Evolutionary conservation across 2,113 vertebrate species (phyloP).

Genomic region (Rhegmatorhina hoffmannsi): DNA sequence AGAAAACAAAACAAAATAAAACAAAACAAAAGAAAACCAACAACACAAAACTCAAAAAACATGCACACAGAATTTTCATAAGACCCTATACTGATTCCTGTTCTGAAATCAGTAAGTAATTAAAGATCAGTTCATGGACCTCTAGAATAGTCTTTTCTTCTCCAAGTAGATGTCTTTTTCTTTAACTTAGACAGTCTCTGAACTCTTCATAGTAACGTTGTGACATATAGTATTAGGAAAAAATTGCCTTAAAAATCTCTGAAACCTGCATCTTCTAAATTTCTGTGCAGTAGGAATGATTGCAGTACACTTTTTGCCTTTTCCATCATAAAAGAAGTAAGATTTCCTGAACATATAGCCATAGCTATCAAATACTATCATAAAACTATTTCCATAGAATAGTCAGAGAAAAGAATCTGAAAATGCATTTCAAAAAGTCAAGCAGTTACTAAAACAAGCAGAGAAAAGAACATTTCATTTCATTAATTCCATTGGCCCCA

Average conservation of each 20-base stretch:
- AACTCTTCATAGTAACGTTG: not conserved
- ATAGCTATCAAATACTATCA: not conserved
- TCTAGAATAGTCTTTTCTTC: not conserved
- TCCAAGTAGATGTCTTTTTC: not conserved
- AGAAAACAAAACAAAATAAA: not conserved
- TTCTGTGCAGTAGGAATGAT: not conserved
- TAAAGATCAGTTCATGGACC: not conserved
- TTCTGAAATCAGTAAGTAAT: not conserved
- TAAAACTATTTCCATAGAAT: not conserved
- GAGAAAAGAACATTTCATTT: not conserved
- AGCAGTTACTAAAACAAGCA: not conserved
- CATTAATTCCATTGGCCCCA: not conserved
- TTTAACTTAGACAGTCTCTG: not conserved
- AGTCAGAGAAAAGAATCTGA: not conserved
- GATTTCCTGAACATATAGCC: not conserved
- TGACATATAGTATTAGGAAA: not conserved
- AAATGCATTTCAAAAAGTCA: not conserved
- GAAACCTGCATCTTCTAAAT: not conserved
- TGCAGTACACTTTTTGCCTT: not conserved
- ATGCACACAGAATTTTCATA: not conserved
- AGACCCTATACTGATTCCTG: not conserved
- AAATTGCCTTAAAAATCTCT: not conserved
- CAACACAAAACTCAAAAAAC: no score
- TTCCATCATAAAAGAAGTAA: not conserved
- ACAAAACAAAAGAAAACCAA: no score